These are phyloP conservation scores for Apus apus DNA, from an alignment of 2,113 vertebrate species.

Conservation along the genomic window DNA sequence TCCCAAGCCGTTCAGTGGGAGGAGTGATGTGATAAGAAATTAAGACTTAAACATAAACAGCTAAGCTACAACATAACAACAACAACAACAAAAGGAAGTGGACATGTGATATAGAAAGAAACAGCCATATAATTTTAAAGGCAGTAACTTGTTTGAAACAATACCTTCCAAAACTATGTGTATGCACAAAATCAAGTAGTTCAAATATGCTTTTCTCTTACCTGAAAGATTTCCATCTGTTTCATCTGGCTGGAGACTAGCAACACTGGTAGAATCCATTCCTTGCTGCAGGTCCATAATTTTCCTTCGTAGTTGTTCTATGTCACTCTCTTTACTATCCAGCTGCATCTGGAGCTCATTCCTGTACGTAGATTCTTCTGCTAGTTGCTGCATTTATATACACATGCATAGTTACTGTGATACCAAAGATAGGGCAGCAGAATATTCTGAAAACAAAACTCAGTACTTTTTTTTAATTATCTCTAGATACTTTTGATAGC, in stretches of 20 bases:
- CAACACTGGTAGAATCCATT: constrained; percentile 93
- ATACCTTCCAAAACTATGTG: not conserved
- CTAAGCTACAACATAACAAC: not conserved
- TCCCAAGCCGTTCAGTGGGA: not conserved
- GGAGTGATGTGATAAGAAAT: not conserved
- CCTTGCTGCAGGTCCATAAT: constrained; percentile 90
- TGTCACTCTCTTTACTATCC: constrained; percentile 98
- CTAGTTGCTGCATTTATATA: constrained; percentile 86
- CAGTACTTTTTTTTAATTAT: not conserved
- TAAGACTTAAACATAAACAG: not conserved
- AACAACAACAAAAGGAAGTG: not conserved
- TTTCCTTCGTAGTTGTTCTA: constrained; percentile 93
- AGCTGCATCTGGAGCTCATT: constrained; percentile 98
- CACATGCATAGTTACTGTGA: not conserved
- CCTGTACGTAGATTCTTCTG: constrained; percentile 89
- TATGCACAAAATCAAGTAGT: not conserved
- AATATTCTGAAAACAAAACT: constrained; percentile 8
- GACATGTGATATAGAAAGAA: not conserved
- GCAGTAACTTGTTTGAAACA: not conserved
- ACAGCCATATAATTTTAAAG: not conserved
- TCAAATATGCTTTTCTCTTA: constrained; percentile 61
- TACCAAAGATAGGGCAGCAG: not conserved
- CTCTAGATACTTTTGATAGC: not conserved
- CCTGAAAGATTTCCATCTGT: constrained; percentile 90
- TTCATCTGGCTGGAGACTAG: constrained; percentile 91